Conservation (phyloP, 2,113 vertebrate genomes). For the Rhodinocichla rosea region DNA sequence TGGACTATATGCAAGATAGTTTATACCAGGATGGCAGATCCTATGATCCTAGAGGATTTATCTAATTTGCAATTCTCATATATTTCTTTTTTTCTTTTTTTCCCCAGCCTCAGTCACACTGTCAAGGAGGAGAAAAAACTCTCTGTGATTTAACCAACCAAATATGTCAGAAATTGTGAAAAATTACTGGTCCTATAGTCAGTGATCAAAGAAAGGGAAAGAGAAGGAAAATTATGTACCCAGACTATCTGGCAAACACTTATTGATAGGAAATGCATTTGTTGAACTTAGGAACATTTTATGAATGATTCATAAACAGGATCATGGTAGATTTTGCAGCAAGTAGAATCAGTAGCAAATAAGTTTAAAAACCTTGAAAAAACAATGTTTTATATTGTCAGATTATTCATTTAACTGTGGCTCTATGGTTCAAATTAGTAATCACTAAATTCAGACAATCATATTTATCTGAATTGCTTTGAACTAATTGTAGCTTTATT, state of each 20-base stretch:
- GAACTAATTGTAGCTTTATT: not conserved
- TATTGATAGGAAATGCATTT: slow-evolving; percentile 22
- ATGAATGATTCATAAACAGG: slow-evolving; percentile 31
- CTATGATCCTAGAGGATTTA: not conserved
- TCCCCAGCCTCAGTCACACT: not conserved
- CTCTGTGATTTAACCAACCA: not conserved
- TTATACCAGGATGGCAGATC: not conserved
- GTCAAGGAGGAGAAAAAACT: slow-evolving; percentile 26
- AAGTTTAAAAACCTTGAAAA: not conserved
- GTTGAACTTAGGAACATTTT: not conserved
- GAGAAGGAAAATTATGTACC: not conserved
- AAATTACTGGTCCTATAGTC: not conserved
- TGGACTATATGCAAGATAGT: not conserved
- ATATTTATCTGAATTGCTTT: not conserved
- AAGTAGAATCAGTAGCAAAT: not conserved
- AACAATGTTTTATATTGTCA: not conserved
- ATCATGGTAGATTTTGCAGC: not conserved
- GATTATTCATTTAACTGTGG: not conserved
- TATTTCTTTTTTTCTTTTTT: not conserved
- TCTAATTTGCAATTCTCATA: slow-evolving; percentile 29
- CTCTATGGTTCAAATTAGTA: not conserved
- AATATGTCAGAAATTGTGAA: slow-evolving; percentile 10
- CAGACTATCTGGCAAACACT: not conserved
- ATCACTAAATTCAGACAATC: not conserved
- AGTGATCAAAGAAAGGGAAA: not conserved